Evolutionary conservation across 1,140 invertebrate genomes (phyloP), one percentile per base, ranked within the genome.

Genomic region (Manduca sexta): DNA sequence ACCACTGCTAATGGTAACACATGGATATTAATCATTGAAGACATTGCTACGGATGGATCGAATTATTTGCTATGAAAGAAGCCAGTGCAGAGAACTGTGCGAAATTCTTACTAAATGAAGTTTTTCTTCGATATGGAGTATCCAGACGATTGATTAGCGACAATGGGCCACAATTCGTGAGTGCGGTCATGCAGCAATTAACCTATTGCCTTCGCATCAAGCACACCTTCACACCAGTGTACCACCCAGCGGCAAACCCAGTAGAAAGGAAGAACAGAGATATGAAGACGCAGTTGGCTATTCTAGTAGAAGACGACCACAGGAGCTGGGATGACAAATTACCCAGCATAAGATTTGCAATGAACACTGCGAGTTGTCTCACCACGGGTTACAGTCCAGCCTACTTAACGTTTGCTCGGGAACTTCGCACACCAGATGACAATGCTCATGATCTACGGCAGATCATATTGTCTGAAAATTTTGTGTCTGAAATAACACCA

Each of bases 141-240:
- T 67, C 76, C 6, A 31, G 70, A 31, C 13, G 60, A 13, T 35
- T 84, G 1, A 69, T 72, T n/a, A 65, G 63, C 14, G 81, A 84
- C 26, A 83, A 81, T 44, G 76, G 77, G 5, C 50, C 53, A 0
- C 78, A 81, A 49, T 83, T 81, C 45, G 52, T 78, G 2, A 63
- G 45, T 18, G 47, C 42, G 8, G 54, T 80, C 1, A 71, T 77
- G 64, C 74, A 62, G 43, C 17, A 65, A 47, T 8, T 63, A 2
- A 44, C 39, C 0, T 61, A 53, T 43, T 57, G 53, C 17, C 30
- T 75, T 1, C 58, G 45, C n/a, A 64, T 80, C 1, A 40, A 56
- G 6, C 75, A 82, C 37, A 10, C 13, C 3, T 17, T 39, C 8
- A 39, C 15, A 2, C 21, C 21, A 21, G 21, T 21, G 21, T 21